These are phyloP conservation scores for Liposcelis brunnea DNA, from an alignment of 2,888 invertebrate species.

Conservation along the genomic window DNA sequence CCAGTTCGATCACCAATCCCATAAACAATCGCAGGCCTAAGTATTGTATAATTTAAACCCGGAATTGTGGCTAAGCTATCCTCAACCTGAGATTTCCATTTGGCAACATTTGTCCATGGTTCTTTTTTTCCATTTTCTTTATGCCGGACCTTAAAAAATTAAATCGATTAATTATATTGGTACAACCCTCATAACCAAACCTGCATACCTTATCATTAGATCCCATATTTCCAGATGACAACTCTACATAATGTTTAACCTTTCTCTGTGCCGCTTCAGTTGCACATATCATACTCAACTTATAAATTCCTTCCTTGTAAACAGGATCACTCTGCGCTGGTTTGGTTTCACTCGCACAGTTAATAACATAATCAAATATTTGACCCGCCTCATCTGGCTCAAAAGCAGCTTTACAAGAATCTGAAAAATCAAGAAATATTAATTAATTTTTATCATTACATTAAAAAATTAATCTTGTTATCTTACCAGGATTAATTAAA, in stretches of 20 bases:
- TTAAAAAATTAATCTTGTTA: not conserved
- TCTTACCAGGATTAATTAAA: slow-evolving; percentile 69
- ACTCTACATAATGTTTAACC: slow-evolving; percentile 58
- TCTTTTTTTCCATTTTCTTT: slow-evolving; percentile 59
- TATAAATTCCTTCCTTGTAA: slow-evolving; percentile 75
- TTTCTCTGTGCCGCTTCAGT: slow-evolving; percentile 50
- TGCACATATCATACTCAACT: slow-evolving; percentile 69
- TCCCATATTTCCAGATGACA: slow-evolving; percentile 68
- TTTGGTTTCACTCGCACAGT: slow-evolving; percentile 85
- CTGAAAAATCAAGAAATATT: slow-evolving; percentile 30
- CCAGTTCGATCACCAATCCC: slow-evolving; percentile 69
- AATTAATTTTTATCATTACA: not conserved
- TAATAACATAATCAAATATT: slow-evolving; percentile 61
- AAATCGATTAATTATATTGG: no score
- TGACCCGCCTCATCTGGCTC: slow-evolving; percentile 34
- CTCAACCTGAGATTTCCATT: slow-evolving; percentile 72
- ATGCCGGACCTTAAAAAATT: slow-evolving; percentile 34
- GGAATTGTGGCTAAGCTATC: slow-evolving; percentile 49
- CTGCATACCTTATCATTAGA: slow-evolving; percentile 54
- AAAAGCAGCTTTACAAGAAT: slow-evolving; percentile 64
- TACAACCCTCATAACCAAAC: not conserved
- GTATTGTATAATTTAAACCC: slow-evolving; percentile 54
- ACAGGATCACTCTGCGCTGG: slow-evolving; percentile 76
- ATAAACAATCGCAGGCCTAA: slow-evolving; percentile 74
- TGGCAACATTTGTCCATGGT: slow-evolving; percentile 72